Base-by-base conservation (phyloP, 2,888 invertebrate genomes). In the Pseudanteris insignis region DNA sequence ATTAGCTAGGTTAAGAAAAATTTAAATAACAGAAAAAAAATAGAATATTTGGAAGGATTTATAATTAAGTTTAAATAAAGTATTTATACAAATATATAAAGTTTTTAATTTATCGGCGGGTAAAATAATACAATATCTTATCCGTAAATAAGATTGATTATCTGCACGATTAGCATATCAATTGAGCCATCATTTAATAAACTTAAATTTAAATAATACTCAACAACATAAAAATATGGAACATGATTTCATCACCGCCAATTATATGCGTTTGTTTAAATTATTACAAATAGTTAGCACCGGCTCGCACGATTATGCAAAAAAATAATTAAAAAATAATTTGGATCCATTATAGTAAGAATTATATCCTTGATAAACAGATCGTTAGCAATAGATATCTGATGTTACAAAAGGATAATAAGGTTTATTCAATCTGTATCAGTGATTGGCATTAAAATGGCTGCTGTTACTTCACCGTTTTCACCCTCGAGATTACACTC, bases 401-500 rank as follows among this genome's bases (percentile, higher is more conserved):
- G n/a, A n/a, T n/a, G n/a, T n/a, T n/a, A n/a, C n/a, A n/a, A n/a
- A n/a, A n/a, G n/a, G n/a, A n/a, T n/a, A n/a, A n/a, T n/a, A n/a
- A n/a, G n/a, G n/a, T n/a, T 18, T 18, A 3, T 18, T 18, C 6
- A 18, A 18, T 18, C 18, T 6, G 18, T 18, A 4, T 37, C 29
- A 2, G 12, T 32, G 14, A 58, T 44, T 1, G 43, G 15, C 1
- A 60, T 43, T 11, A 53, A 53, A 14, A 58, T 64, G n/a, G 51
- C 37, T 3, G 37, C 26, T 2, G 50, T 30, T 1, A 50, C 30
- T 5, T 61, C 50, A 6, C 50, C 40, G n/a, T 33, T 50, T 24
- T 58, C 48, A 2, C 32, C 40, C 25, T 50, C 50, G 9, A 59
- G 21, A 29, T 50, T 51, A 11, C 51, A 59, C 13, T 59, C 58